phyloP scores from a whole-genome alignment of 1,140 invertebrate genomes.

The Diachasma alloeum region DNA sequence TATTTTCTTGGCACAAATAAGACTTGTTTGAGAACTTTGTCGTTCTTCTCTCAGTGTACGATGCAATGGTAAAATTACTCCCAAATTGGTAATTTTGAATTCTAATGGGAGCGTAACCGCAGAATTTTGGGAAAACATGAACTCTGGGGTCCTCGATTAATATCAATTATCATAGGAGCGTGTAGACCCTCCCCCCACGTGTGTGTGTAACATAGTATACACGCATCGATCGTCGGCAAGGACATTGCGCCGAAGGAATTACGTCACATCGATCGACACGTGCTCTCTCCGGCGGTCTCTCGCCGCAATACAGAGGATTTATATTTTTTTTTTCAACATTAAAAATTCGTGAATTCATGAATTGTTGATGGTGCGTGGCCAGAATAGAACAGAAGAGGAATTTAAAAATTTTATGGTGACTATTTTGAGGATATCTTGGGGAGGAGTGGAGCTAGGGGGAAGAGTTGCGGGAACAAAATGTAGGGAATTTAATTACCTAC shows the following conservation, averaged over 20 bases:
- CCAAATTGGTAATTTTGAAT: too few species aligned
- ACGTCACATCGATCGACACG: constrained; percentile 31
- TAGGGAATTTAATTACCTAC: too few species aligned
- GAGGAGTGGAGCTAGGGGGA: too few species aligned
- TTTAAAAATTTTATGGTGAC: background rate
- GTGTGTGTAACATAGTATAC: background rate
- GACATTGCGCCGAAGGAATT: constrained; percentile 31
- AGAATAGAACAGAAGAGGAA: too few species aligned
- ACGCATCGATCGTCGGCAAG: constrained; percentile 26
- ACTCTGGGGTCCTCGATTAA: background rate
- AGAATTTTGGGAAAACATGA: background rate
- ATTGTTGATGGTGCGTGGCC: background rate
- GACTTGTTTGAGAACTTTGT: too few species aligned
- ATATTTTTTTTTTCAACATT: background rate
- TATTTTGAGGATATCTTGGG: background rate
- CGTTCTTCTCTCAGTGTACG: too few species aligned
- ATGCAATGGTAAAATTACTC: too few species aligned
- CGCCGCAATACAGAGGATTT: background rate
- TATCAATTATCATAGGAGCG: background rate
- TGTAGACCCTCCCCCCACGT: background rate
- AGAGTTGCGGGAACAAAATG: too few species aligned
- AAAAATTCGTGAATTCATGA: background rate
- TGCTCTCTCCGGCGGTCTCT: constrained; percentile 12
- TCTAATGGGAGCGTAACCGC: background rate
- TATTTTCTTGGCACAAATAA: too few species aligned